phyloP scores from a whole-genome alignment of 2,888 invertebrate genomes.

The Agrilus mali region DNA sequence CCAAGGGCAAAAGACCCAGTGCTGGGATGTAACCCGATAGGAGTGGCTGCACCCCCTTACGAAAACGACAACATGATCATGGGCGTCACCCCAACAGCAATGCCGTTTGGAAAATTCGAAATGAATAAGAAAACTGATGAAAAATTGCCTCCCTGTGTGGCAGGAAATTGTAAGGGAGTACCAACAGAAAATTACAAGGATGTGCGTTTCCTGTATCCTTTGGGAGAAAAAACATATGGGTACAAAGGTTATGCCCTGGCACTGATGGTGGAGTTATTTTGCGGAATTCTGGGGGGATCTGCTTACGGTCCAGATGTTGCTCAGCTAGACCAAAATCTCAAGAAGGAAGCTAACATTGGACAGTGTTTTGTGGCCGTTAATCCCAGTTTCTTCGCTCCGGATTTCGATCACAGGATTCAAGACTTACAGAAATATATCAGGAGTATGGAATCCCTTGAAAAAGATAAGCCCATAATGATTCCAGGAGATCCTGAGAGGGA shows the following conservation, averaged over 20 bases:
- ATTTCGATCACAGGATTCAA: neutral
- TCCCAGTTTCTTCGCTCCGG: neutral
- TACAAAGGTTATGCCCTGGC: conserved; percentile 84
- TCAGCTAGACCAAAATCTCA: neutral
- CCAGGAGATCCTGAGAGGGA: neutral
- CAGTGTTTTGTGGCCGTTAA: neutral
- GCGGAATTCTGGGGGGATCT: conserved; percentile 64
- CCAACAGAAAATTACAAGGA: conserved; percentile 36
- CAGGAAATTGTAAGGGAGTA: too few relatives aligned
- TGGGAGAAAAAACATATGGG: conserved; percentile 65
- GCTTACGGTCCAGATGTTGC: neutral
- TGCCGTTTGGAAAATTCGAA: too few relatives aligned
- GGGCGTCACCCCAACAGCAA: too few relatives aligned
- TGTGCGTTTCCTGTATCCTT: conserved; percentile 50
- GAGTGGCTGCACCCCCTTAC: too few relatives aligned
- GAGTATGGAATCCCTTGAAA: neutral
- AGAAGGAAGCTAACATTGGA: neutral
- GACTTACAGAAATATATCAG: neutral
- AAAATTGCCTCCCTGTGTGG: too few relatives aligned
- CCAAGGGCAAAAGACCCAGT: conserved; percentile 53
- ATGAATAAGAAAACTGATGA: too few relatives aligned
- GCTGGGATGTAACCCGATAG: too few relatives aligned
- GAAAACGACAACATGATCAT: too few relatives aligned
- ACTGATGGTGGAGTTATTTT: conserved; percentile 76
- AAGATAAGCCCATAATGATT: neutral